Percentiles rank a stretch among this genome's conserved stretches.
Conservation (phyloP, 2,113 vertebrate species). For the Herpetotheres cachinnans region DNA sequence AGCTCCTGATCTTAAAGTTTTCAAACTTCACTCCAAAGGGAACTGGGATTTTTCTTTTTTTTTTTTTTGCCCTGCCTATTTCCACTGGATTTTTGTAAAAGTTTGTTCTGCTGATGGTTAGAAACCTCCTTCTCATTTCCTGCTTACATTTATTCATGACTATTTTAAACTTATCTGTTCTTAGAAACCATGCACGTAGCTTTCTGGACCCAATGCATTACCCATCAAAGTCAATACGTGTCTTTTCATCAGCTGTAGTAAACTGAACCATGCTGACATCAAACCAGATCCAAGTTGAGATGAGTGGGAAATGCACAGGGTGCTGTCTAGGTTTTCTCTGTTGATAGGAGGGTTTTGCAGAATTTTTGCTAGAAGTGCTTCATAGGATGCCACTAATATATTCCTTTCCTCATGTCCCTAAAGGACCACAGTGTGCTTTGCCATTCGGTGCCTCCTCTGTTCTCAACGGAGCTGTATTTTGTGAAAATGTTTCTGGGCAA, state of each 20-base stretch:
- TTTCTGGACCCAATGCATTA: neutral
- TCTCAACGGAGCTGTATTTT: slow-evolving; percentile 77
- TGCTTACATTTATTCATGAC: neutral
- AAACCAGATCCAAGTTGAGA: neutral
- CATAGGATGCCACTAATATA: neutral
- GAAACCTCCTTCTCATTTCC: neutral
- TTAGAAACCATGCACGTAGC: neutral
- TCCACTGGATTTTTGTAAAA: neutral
- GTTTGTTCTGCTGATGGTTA: neutral
- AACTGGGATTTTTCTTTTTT: neutral
- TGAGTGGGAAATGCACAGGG: neutral
- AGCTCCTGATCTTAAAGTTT: neutral
- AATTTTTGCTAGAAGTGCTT: neutral
- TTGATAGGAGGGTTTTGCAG: neutral
- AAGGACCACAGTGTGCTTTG: slow-evolving; percentile 78
- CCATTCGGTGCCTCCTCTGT: slow-evolving; percentile 44
- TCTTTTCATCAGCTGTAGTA: neutral
- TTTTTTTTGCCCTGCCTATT: neutral
- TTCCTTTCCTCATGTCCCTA: neutral
- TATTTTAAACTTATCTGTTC: neutral
- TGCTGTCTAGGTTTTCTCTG: neutral
- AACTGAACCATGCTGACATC: neutral
- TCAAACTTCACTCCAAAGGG: neutral
- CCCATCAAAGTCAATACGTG: neutral
- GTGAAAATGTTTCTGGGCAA: slow-evolving; percentile 7